A percentile compares a stretch with the other conserved stretches of the same genome.
Conservation (phyloP, 2,888 invertebrate genomes). For the Drosophila mimica region DNA sequence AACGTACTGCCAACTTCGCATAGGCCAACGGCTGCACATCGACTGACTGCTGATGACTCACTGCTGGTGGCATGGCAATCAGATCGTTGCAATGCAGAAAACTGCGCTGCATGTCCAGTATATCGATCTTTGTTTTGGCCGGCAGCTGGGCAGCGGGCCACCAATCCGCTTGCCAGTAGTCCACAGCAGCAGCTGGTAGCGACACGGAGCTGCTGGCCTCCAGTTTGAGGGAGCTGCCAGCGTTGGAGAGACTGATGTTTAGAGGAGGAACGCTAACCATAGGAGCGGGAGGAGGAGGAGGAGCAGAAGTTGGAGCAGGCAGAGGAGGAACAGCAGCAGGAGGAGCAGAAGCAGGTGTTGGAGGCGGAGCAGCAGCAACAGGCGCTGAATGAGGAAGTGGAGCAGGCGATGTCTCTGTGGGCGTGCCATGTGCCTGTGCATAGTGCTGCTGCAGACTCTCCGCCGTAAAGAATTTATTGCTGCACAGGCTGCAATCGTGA, state of each 20-base stretch:
- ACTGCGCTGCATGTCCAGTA: slow-evolving; percentile 77
- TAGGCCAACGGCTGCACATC: slow-evolving; percentile 37
- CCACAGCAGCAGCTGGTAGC: background rate
- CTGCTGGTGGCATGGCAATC: slow-evolving; percentile 25
- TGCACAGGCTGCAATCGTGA: slow-evolving; percentile 81
- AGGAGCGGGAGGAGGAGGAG: slow-evolving; percentile 32
- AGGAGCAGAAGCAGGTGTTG: slow-evolving; percentile 25
- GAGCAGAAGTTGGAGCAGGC: background rate
- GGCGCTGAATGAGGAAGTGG: slow-evolving; percentile 1
- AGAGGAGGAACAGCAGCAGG: slow-evolving; percentile 74
- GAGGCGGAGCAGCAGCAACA: background rate
- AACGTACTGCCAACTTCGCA: slow-evolving; percentile 61
- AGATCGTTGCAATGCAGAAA: slow-evolving; percentile 67
- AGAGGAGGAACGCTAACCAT: slow-evolving; percentile 79
- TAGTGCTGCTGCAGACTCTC: slow-evolving; percentile 81
- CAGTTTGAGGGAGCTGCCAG: slow-evolving; percentile 50
- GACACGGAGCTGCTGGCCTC: slow-evolving; percentile 32
- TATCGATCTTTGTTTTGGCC: slow-evolving; percentile 67
- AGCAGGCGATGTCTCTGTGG: slow-evolving; percentile 20
- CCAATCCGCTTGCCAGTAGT: slow-evolving; percentile 71
- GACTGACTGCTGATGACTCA: slow-evolving; percentile 8
- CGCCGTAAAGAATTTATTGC: slow-evolving; percentile 81
- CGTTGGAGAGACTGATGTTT: slow-evolving; percentile 33
- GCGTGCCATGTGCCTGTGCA: slow-evolving; percentile 45
- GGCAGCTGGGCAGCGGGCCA: slow-evolving; percentile 45